phyloP scores from a whole-genome alignment of 2,888 invertebrate genomes.

The Latrodectus elegans region DNA sequence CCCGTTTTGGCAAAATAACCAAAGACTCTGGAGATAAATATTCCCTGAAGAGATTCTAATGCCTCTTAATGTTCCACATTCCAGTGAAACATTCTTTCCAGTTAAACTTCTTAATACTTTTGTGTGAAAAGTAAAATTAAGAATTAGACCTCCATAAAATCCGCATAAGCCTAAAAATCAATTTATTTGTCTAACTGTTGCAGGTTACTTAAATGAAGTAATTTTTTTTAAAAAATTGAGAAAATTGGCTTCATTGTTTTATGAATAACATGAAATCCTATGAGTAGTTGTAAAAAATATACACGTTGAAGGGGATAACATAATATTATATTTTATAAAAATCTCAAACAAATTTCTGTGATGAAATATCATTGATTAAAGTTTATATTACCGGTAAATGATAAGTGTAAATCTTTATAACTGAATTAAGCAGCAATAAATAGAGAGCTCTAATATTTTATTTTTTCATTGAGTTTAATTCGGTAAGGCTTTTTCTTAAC shows the following conservation, averaged over 20 bases:
- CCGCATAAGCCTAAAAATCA: conserved; percentile 12
- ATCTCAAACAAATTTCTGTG: conserved; percentile 8
- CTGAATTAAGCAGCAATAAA: neutral
- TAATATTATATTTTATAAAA: conserved; percentile 10
- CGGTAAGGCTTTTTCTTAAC: conserved; percentile 11
- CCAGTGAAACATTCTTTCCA: neutral
- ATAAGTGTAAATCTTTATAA: neutral
- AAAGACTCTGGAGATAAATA: conserved; percentile 12
- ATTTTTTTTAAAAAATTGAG: conserved; percentile 3
- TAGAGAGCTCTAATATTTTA: conserved; percentile 8
- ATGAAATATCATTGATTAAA: neutral
- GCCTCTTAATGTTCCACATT: neutral
- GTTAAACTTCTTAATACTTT: neutral
- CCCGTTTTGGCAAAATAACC: conserved; percentile 3
- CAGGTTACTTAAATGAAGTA: neutral
- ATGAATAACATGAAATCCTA: conserved; percentile 18
- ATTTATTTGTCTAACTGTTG: conserved; percentile 1
- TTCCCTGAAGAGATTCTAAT: conserved; percentile 7
- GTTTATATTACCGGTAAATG: neutral
- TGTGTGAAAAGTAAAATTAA: neutral
- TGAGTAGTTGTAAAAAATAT: conserved; percentile 5
- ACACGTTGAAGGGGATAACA: conserved; percentile 2
- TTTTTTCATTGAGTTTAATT: neutral
- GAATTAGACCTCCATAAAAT: conserved; percentile 20
- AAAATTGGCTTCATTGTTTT: neutral